Percentiles rank a stretch among this genome's conserved stretches.
Evolutionary conservation across 2,797 vertebrate genomes (phyloP).

Genomic region (Manis crassicaudata): DNA sequence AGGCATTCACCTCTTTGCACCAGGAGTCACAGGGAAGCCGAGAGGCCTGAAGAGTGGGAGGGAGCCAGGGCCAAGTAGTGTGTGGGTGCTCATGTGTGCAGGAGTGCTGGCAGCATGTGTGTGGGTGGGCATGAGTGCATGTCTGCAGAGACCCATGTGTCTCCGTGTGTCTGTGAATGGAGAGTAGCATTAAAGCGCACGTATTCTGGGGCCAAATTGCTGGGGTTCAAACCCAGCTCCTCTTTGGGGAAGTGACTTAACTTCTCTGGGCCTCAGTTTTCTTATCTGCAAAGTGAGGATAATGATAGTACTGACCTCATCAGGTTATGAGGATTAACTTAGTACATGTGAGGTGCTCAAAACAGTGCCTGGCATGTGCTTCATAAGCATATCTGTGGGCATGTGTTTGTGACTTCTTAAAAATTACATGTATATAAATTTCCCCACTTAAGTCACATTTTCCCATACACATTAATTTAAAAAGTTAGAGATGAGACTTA

Average conservation of each 20-base stretch:
- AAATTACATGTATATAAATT: background rate
- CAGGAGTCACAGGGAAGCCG: background rate
- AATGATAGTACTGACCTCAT: background rate
- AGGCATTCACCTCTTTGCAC: background rate
- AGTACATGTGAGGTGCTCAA: background rate
- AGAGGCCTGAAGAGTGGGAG: background rate
- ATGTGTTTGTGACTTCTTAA: background rate
- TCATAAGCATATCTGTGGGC: accelerated
- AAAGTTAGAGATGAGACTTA: background rate
- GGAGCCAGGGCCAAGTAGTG: background rate
- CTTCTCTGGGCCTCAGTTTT: background rate
- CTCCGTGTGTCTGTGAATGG: background rate
- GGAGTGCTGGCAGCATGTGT: accelerated
- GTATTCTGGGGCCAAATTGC: background rate
- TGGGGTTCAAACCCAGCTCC: background rate
- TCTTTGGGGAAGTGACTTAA: background rate
- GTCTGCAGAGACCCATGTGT: background rate
- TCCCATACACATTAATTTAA: background rate
- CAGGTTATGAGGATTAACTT: background rate
- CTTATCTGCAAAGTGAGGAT: background rate
- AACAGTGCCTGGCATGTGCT: background rate
- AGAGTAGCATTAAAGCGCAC: background rate
- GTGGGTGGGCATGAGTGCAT: no score
- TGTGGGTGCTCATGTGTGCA: accelerated
- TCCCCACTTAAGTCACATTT: background rate